Percentiles rank a stretch among this genome's conserved stretches.
Conservation (phyloP, 2,797 vertebrate genomes). For the Schizothorax lantsangensis region DNA sequence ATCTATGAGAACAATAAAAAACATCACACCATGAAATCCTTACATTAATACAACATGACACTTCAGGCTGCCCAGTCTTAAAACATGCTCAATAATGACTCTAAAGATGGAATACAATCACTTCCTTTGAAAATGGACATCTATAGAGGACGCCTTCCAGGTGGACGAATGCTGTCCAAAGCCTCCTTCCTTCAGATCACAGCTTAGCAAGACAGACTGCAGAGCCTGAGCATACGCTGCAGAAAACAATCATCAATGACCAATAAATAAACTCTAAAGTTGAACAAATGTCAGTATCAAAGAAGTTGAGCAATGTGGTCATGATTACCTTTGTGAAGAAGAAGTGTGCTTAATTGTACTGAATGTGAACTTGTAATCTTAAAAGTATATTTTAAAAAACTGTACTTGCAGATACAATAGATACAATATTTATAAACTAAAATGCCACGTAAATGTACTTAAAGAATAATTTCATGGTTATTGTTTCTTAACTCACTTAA, state of each 20-base stretch:
- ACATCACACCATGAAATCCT: background rate
- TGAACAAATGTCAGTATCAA: background rate
- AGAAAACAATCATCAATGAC: background rate
- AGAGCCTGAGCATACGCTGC: constrained; percentile 85
- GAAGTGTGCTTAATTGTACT: background rate
- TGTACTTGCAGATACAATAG: background rate
- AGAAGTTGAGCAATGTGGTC: background rate
- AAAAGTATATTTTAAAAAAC: background rate
- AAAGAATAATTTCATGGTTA: background rate
- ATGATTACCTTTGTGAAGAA: background rate
- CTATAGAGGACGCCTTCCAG: constrained; percentile 67
- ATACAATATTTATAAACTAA: background rate
- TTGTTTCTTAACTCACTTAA: background rate
- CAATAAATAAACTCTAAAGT: background rate
- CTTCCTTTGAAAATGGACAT: constrained; percentile 59
- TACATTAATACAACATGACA: background rate
- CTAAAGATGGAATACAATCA: constrained; percentile 12
- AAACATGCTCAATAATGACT: background rate
- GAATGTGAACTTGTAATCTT: background rate
- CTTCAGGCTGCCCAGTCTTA: background rate
- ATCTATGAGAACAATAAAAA: background rate
- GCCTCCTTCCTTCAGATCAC: constrained; percentile 67
- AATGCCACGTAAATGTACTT: background rate
- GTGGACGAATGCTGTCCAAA: constrained; percentile 54
- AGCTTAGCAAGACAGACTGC: constrained; percentile 81